phyloP scores from a whole-genome alignment of 2,113 vertebrate species.

The Apeltes quadracus region DNA sequence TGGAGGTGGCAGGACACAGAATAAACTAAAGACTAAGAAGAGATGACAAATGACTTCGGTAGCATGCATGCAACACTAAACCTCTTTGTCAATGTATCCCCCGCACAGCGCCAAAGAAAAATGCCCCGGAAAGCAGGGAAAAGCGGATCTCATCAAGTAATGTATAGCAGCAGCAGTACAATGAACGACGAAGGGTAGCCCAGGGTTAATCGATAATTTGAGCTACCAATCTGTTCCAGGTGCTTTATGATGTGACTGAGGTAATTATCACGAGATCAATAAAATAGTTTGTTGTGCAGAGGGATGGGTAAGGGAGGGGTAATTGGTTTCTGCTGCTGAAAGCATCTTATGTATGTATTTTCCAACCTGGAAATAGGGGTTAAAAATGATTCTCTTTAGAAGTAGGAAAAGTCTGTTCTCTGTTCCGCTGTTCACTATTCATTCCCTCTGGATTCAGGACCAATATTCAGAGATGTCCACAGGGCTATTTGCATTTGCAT shows the following conservation, averaged over 20 bases:
- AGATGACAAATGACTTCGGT: conserved; percentile 66
- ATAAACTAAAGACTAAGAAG: conserved; percentile 44
- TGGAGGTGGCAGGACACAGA: conserved; percentile 6
- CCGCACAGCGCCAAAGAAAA: conserved; percentile 44
- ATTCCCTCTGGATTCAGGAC: conserved; percentile 42
- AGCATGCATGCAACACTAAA: conserved; percentile 48
- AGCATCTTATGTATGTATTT: conserved; percentile 73
- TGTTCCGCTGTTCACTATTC: conserved; percentile 3
- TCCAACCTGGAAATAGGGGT: conserved; percentile 35
- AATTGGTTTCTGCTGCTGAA: conserved; percentile 76
- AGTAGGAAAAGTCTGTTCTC: conserved; percentile 34
- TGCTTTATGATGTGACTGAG: conserved; percentile 83
- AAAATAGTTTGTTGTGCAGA: conserved; percentile 77
- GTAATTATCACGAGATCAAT: conserved; percentile 83
- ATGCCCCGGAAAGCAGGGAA: conserved; percentile 52
- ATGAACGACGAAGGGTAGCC: conserved; percentile 74
- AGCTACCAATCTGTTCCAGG: conserved; percentile 81
- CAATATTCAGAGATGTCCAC: conserved; percentile 50
- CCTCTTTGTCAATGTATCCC: conserved; percentile 62
- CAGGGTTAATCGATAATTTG: conserved; percentile 78
- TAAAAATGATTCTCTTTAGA: conserved; percentile 52
- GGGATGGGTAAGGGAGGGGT: conserved; percentile 58
- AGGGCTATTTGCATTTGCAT: conserved; percentile 66
- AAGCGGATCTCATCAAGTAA: conserved; percentile 75
- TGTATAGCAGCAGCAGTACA: conserved; percentile 72